A percentile compares a stretch with the other conserved stretches of the same genome.
These are phyloP conservation scores for Lasioglossum figueresi DNA, from an alignment of 2,888 invertebrate genomes.

Conservation along the genomic window DNA sequence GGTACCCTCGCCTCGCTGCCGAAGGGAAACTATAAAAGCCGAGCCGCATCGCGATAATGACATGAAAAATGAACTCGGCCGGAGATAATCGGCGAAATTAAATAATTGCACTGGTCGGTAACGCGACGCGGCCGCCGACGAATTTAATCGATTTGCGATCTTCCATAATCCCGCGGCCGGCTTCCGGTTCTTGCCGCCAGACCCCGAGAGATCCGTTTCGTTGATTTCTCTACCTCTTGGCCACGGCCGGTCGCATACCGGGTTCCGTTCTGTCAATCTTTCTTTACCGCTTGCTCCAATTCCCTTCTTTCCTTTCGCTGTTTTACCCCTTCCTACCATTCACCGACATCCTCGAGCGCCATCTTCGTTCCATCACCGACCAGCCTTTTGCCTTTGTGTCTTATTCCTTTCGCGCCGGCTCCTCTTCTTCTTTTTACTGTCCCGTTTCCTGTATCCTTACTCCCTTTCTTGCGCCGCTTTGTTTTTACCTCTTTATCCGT, in stretches of 20 bases:
- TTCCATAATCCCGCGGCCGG: constrained; percentile 50
- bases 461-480: background rate
- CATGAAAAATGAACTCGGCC: constrained; percentile 66
- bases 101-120: constrained; percentile 59
- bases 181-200: constrained; percentile 60
- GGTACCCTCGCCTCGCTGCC: constrained; percentile 21
- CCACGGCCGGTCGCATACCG: background rate
- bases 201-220: constrained; percentile 52
- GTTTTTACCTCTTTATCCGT: constrained; percentile 1
- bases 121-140: constrained; percentile 37
- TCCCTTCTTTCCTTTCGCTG: constrained; percentile 1
- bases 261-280: constrained; percentile 41
- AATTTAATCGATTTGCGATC: constrained; percentile 66
- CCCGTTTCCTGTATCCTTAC: constrained; percentile 24
- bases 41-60: constrained; percentile 65
- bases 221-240: constrained; percentile 50
- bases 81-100: constrained; percentile 66
- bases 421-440: constrained; percentile 13
- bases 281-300: constrained; percentile 33
- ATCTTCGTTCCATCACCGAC: constrained; percentile 18
- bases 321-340: background rate
- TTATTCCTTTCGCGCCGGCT: constrained; percentile 13
- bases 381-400: constrained; percentile 16
- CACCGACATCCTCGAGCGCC: background rate
- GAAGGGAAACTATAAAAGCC: constrained; percentile 54